These are phyloP conservation scores for Aplodontia rufa DNA, from an alignment of 2,113 vertebrate genomes.

Conservation along the genomic window DNA sequence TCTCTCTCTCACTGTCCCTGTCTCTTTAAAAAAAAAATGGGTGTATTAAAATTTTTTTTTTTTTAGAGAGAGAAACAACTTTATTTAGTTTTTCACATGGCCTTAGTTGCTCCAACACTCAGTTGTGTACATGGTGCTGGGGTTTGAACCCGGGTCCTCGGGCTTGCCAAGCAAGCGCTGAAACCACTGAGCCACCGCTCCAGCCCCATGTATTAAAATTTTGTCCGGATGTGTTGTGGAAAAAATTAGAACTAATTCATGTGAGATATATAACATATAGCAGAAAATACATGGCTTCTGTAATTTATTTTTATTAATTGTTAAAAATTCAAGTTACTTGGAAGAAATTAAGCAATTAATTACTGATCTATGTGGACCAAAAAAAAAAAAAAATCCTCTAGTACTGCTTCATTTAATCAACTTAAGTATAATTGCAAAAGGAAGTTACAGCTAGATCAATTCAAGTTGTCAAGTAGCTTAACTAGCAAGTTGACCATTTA, in stretches of 20 bases:
- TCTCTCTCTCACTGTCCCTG: too few relatives aligned
- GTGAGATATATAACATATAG: neutral
- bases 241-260: constrained; percentile 10
- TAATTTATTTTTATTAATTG: neutral
- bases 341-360: constrained; percentile 47
- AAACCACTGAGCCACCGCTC: too few relatives aligned
- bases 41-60: too few relatives aligned
- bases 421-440: neutral
- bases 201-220: neutral
- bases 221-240: neutral
- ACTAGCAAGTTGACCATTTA: neutral
- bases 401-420: neutral
- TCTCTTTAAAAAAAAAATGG: too few relatives aligned
- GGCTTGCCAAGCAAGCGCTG: too few relatives aligned
- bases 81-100: too few relatives aligned
- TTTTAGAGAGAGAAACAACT: too few relatives aligned
- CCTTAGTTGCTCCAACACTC: too few relatives aligned
- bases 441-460: constrained; percentile 16
- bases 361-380: neutral
- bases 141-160: too few relatives aligned
- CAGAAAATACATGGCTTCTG: neutral
- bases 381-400: neutral
- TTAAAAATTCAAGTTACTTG: constrained; percentile 26
- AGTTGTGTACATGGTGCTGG: too few relatives aligned
- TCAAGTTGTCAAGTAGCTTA: neutral